Percentiles rank a stretch among this genome's conserved stretches.
phyloP scores from a whole-genome alignment of 1,140 invertebrate species.

The Sycophaga agraensis region DNA sequence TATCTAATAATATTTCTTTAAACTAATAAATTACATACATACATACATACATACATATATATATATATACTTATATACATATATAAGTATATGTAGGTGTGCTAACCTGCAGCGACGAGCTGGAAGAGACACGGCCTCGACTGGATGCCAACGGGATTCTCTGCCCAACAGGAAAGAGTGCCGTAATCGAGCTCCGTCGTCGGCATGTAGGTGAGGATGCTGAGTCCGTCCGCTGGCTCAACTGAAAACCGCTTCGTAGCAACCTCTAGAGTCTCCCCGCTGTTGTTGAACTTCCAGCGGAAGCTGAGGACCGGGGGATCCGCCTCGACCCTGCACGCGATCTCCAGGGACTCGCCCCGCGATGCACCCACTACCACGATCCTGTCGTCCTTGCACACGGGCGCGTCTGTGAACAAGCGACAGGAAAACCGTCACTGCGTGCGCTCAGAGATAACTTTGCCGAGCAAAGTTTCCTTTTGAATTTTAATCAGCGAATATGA shows the following conservation, averaged over 20 bases:
- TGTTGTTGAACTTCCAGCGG: slow-evolving; percentile 91
- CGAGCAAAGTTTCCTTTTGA: too few species aligned
- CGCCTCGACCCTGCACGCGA: slow-evolving; percentile 82
- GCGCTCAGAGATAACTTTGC: too few species aligned
- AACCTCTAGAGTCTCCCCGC: slow-evolving; percentile 78
- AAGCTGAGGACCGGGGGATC: slow-evolving; percentile 82
- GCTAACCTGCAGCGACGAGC: slow-evolving; percentile 71
- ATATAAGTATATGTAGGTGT: too few species aligned
- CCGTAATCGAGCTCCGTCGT: slow-evolving; percentile 68
- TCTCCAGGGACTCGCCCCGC: slow-evolving; percentile 77
- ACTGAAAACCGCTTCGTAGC: slow-evolving; percentile 69
- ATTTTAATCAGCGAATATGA: too few species aligned
- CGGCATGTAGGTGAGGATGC: slow-evolving; percentile 59
- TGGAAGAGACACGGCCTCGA: slow-evolving; percentile 77
- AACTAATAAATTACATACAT: too few species aligned
- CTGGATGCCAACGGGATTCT: slow-evolving; percentile 75
- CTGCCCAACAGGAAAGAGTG: slow-evolving; percentile 75
- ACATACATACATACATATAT: too few species aligned
- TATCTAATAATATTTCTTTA: too few species aligned
- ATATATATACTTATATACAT: too few species aligned
- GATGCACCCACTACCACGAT: slow-evolving; percentile 82
- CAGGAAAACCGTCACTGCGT: too few species aligned
- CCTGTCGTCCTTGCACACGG: slow-evolving; percentile 74
- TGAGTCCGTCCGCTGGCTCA: slow-evolving; percentile 54
- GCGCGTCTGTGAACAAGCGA: slow-evolving; percentile 71